Percentiles rank a stretch among this genome's conserved stretches.
Conservation (phyloP, 2,888 invertebrate species). For the Dicyrtoma fusca region DNA sequence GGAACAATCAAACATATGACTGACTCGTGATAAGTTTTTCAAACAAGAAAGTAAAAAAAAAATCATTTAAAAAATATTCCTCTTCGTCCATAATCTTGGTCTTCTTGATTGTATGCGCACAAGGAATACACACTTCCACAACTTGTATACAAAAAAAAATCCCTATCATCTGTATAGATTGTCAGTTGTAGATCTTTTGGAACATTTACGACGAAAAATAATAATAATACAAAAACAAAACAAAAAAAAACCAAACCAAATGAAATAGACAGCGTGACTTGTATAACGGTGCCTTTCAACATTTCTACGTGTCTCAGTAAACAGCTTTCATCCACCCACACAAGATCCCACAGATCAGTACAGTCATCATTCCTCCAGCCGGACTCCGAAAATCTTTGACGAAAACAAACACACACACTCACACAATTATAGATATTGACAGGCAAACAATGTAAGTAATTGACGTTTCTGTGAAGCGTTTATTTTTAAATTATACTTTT, state of each 20-base stretch:
- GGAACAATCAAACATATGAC: no score
- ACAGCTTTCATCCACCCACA: not conserved
- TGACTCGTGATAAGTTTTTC: no score
- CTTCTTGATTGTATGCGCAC: no score
- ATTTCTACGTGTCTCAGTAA: not conserved
- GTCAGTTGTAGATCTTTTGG: no score
- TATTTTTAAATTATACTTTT: not conserved
- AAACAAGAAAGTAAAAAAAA: no score
- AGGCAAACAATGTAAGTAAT: conserved; percentile 26
- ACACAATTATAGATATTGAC: not conserved
- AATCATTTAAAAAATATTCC: no score
- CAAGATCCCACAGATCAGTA: not conserved
- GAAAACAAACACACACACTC: conserved; percentile 4
- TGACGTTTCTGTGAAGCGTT: conserved; percentile 6
- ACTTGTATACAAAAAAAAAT: not conserved
- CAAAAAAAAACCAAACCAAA: not conserved
- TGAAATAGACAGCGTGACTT: not conserved
- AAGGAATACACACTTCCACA: no score
- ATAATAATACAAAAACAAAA: conserved; percentile 2
- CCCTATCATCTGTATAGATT: no score
- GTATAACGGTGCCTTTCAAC: conserved; percentile 5
- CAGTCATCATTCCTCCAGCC: not conserved
- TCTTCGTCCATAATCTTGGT: no score
- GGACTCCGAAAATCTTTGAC: not conserved
- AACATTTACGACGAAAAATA: not conserved